A percentile compares a stretch with the other conserved stretches of the same genome.
phyloP scores from a whole-genome alignment of 1,140 invertebrate genomes.

The Cotesia chilonis region DNA sequence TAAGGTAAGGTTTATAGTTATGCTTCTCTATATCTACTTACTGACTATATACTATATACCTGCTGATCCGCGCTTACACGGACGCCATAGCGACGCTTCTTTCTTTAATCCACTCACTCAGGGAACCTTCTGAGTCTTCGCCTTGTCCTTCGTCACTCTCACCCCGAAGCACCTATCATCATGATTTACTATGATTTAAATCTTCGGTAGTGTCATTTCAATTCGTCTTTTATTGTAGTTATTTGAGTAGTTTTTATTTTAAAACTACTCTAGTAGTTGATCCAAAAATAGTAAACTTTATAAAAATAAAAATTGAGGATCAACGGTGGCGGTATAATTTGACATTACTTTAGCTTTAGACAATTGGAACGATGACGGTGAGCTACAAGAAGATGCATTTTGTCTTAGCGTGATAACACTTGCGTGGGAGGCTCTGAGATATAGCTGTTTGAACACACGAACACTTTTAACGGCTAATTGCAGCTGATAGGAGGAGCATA shows the following conservation, averaged over 20 bases:
- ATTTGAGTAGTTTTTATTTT: no score
- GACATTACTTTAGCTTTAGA: constrained; percentile 41
- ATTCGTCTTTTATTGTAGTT: background rate
- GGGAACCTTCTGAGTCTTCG: background rate
- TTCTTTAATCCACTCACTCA: constrained; percentile 2
- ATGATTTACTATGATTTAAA: background rate
- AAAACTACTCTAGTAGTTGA: no score
- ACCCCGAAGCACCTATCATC: no score
- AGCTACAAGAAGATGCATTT: constrained; percentile 55
- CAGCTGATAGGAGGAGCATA: constrained; percentile 48
- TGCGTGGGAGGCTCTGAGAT: constrained; percentile 51
- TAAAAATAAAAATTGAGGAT: no score
- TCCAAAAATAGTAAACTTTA: no score
- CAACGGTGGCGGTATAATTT: no score
- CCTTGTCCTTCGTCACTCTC: no score
- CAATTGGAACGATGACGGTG: constrained; percentile 39
- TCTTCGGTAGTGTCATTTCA: background rate
- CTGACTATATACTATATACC: background rate
- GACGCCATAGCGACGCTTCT: constrained; percentile 13
- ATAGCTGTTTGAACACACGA: constrained; percentile 53
- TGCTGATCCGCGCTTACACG: constrained; percentile 9
- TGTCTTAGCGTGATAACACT: constrained; percentile 50
- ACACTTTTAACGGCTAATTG: constrained; percentile 63
- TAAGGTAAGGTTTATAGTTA: background rate
- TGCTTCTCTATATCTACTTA: constrained; percentile 1